Percentiles rank a stretch among this genome's conserved stretches.
Evolutionary conservation across 2,113 vertebrate species (phyloP).

Genomic region (Sula dactylatra): DNA sequence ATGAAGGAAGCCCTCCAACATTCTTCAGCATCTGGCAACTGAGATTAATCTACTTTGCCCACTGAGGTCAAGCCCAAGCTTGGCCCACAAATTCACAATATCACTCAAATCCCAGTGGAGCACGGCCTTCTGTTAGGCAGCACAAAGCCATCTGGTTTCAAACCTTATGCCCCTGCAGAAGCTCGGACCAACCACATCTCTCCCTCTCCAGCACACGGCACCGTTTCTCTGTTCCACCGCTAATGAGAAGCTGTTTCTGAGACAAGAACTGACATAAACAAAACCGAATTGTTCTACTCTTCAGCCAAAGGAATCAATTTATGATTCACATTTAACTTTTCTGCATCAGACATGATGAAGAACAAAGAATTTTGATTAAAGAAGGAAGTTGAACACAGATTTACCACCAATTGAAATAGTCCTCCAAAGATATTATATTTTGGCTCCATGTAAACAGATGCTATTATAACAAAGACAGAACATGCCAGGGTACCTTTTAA

Average conservation of each 20-base stretch:
- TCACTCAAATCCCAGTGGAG: background rate
- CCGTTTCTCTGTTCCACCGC: background rate
- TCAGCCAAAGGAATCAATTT: background rate
- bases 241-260: background rate
- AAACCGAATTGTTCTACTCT: background rate
- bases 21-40: background rate
- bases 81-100: background rate
- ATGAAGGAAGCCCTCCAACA: background rate
- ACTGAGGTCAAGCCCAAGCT: background rate
- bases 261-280: background rate
- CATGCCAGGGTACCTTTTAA: background rate
- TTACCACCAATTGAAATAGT: background rate
- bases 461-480: background rate
- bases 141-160: background rate
- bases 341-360: background rate
- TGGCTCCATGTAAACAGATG: background rate
- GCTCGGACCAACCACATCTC: background rate
- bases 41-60: background rate
- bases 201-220: background rate
- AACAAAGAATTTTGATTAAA: background rate
- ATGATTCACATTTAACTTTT: background rate
- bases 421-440: background rate
- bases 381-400: background rate
- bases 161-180: background rate
- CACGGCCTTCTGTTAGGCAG: background rate